Evolutionary conservation across 2,797 vertebrate genomes (phyloP), one percentile per base, ranked within the genome.

Genomic region (Acestrorhynchus altus): DNA sequence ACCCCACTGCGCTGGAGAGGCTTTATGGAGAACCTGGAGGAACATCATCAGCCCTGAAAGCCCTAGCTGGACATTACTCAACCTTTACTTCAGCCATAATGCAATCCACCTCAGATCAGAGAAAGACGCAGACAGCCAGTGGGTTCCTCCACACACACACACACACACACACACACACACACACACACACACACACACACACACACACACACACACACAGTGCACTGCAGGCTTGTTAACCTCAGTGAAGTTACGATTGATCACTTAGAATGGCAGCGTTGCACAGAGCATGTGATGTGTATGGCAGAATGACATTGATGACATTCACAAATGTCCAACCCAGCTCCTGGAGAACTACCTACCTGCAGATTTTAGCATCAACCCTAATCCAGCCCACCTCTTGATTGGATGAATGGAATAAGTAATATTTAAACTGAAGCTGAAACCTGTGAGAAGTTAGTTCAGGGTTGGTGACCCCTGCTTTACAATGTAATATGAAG

Each of bases 21-120:
- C 15, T 57, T 76, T 46, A 47, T 67, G 63, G 26, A 35, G 26
- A 59, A 31, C 12, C 6, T 31, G 26, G 57, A 35, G 15, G 57
- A 35, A 59, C 57, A 59, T 59, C 57, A 59, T 59, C 28, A 35
- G 28, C 57, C 26, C 57, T 59, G 26, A 59, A 26, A 59, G 57
- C 57, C 57, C 8, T 59, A 59, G 16, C 26, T 59, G 57, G 57
- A 59, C 57, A 35, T 59, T 59, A 26, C 10, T 57, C 22, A 13
- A 13, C 24, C 52, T 57, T 31, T 15, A 59, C 5, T 59, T 13
- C 15, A 59, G 28, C 28, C 57, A 59, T n/a, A 31, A 13, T 6
- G 4, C 26, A 31, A 28, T 18, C 28, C 26, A 18, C 13, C 16
- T 4, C 6, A 28, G 15, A 24, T 35, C 16, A 31, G 28, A 15